Percentiles rank a stretch among this genome's conserved stretches.
Evolutionary conservation across 2,113 vertebrate genomes (phyloP).

Genomic region (Merops nubicus): DNA sequence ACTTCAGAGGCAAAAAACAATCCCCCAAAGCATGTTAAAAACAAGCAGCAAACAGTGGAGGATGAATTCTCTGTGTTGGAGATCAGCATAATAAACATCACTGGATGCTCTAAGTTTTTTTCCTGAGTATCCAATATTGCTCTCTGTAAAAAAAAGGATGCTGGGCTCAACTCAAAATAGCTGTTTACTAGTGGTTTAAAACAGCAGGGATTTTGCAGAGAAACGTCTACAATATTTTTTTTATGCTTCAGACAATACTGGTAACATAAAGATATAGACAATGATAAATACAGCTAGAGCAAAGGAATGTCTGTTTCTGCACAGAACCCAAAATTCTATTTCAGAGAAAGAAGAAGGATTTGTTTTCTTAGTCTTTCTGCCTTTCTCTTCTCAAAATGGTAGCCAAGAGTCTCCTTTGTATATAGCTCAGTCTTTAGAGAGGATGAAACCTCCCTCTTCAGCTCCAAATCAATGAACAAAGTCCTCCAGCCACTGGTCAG

Average conservation of each 20-base stretch:
- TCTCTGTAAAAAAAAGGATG: not conserved
- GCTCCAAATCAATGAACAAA: not conserved
- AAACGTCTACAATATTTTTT: not conserved
- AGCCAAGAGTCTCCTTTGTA: not conserved
- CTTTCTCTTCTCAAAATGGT: not conserved
- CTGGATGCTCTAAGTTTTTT: not conserved
- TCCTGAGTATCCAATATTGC: not conserved
- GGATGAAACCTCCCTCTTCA: not conserved
- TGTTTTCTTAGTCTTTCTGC: not conserved
- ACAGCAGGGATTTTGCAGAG: not conserved
- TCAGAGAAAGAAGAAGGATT: not conserved
- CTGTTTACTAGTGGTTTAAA: not conserved
- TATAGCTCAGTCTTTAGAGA: not conserved
- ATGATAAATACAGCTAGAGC: not conserved
- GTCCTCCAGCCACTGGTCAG: not conserved
- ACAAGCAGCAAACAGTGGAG: not conserved
- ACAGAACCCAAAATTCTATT: not conserved
- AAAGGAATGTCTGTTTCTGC: not conserved
- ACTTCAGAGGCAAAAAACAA: not conserved
- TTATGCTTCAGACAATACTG: not conserved
- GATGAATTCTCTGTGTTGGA: not conserved
- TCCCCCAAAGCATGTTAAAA: rapidly evolving
- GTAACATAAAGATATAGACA: not conserved
- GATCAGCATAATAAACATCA: not conserved
- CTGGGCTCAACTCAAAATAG: not conserved